Base-by-base conservation (phyloP, 2,888 invertebrate species). In the Cataglyphis rosenhaueri region DNA sequence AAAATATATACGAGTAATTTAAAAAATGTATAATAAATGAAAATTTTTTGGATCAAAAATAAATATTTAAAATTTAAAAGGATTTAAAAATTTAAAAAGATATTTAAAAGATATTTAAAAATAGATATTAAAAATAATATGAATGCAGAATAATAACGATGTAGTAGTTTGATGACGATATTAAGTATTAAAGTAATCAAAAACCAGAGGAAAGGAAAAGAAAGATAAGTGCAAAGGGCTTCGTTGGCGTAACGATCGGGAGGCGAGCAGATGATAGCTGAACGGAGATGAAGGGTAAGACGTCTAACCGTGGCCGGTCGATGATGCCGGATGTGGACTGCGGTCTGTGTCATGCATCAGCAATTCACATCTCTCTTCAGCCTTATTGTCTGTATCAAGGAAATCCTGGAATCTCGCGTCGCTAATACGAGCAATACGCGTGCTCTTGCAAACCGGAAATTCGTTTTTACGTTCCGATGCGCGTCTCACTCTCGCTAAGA, bases 321-420 rank as follows among this genome's bases (percentile, higher is more conserved):
- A 88, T 85, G 84, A 86, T 90, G 92, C 93, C 94, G 94, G 94
- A 94, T 94, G 94, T 93, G 94, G 94, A 94, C 92, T 94, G 94
- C 93, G 94, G 94, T 94, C 93, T 92, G 89, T 93, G 93, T 92
- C 93, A 94, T 93, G 94, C 94, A 94, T 92, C 94, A 92, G 89
- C 92, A 92, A 89, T 87, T 90, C 89, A 82, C 86, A 85, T 88
- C 89, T 86, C 84, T 74, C 84, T 74, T 82, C 81, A 85, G 86
- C 87, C 85, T 90, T 87, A 89, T 89, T 87, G 88, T 91, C 87
- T 85, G 87, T 86, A 86, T 86, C 90, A 83, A 87, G 89, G 85
- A 87, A 86, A 88, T 86, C 79, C 84, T 84, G 87, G 86, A 85
- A 88, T 88, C 85, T 73, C 86, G 82, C 84, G 86, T 86, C 84